A percentile compares a stretch with the other conserved stretches of the same genome.
phyloP scores from a whole-genome alignment of 2,888 invertebrate genomes.

The Dascillus cervinus region DNA sequence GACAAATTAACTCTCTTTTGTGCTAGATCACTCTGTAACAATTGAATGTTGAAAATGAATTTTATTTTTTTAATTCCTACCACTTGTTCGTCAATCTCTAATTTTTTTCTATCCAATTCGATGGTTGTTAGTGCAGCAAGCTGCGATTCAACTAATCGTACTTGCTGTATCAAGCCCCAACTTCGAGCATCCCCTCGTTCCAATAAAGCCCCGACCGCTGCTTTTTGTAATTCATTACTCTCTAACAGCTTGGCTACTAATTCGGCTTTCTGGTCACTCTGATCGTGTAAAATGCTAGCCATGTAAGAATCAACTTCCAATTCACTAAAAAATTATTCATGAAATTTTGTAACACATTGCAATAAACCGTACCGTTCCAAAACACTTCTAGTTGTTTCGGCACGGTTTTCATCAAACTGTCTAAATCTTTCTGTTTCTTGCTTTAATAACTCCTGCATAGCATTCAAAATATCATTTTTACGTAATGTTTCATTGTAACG shows the following conservation, averaged over 20 bases:
- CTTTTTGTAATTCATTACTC: conserved; percentile 65
- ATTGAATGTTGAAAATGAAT: conserved; percentile 8
- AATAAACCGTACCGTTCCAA: conserved; percentile 51
- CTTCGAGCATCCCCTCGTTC: conserved; percentile 67
- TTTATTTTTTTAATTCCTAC: conserved; percentile 36
- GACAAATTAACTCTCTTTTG: conserved; percentile 62
- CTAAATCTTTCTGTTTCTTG: conserved; percentile 59
- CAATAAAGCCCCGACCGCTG: conserved; percentile 61
- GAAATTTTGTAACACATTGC: conserved; percentile 7
- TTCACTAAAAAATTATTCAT: conserved; percentile 42
- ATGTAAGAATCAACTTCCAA: conserved; percentile 54
- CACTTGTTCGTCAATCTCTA: conserved; percentile 59
- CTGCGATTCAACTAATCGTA: conserved; percentile 63
- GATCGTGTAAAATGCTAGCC: conserved; percentile 51
- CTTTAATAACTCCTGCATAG: conserved; percentile 62
- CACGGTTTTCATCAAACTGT: conserved; percentile 52
- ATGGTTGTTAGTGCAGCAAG: conserved; percentile 62
- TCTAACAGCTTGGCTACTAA: conserved; percentile 55
- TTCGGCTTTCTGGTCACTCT: conserved; percentile 53
- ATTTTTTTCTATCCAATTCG: conserved; percentile 63
- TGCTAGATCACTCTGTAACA: conserved; percentile 55
- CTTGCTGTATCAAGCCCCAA: conserved; percentile 70
- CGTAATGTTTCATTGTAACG: conserved; percentile 52
- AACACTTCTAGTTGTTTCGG: conserved; percentile 51
- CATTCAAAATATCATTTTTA: conserved; percentile 60